phyloP scores from a whole-genome alignment of 2,113 vertebrate genomes.

The Casuarius casuarius region DNA sequence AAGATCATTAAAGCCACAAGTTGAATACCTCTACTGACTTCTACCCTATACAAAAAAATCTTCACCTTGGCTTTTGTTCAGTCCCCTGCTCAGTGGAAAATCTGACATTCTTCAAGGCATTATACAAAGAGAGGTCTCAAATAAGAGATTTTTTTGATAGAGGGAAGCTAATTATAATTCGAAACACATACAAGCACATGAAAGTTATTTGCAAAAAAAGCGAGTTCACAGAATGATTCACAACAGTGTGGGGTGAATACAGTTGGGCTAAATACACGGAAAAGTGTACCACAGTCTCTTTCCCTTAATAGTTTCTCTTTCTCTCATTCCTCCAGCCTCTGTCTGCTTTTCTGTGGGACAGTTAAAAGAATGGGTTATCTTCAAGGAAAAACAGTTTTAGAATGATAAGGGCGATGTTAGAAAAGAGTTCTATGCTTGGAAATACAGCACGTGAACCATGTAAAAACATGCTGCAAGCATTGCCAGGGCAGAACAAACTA shows the following conservation, averaged over 20 bases:
- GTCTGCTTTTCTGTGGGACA: neutral
- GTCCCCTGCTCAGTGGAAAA: neutral
- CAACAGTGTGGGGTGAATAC: neutral
- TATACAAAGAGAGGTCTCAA: neutral
- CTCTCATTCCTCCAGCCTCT: neutral
- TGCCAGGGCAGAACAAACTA: neutral
- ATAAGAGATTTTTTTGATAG: neutral
- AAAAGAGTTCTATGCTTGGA: neutral
- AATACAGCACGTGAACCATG: neutral
- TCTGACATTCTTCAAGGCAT: neutral
- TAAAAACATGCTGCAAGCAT: neutral
- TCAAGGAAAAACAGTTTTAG: neutral
- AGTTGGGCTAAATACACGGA: neutral
- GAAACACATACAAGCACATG: neutral
- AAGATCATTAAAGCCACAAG: neutral
- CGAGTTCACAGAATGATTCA: neutral
- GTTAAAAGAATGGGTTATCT: neutral
- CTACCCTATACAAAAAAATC: neutral
- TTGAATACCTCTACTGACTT: constrained; percentile 12
- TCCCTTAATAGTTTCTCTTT: neutral
- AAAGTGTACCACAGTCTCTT: neutral
- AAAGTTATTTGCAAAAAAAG: neutral
- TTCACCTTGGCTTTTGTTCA: neutral
- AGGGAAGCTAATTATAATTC: neutral
- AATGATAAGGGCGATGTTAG: neutral